Evolutionary conservation across 2,113 vertebrate species (phyloP).

Genomic region (Plecturocebus donacophilus): DNA sequence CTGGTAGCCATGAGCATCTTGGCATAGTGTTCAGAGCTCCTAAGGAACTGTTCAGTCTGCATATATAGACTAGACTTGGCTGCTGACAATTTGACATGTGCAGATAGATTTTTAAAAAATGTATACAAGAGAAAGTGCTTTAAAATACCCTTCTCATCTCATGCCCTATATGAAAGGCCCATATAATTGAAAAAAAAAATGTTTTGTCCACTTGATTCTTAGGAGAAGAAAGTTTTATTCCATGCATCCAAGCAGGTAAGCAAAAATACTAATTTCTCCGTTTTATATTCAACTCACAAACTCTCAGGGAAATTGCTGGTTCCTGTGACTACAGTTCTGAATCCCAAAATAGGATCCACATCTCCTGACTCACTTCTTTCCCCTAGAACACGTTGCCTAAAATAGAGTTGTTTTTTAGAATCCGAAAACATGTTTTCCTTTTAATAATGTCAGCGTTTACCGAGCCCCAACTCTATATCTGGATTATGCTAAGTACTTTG

Average conservation of each 20-base stretch:
- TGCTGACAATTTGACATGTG: conserved; percentile 10
- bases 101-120: conserved; percentile 54
- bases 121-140: not conserved
- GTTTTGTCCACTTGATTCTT: conserved; percentile 3
- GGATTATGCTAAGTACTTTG: not conserved
- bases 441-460: not conserved
- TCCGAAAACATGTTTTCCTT: conserved; percentile 48
- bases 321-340: conserved; percentile 62
- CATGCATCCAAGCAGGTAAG: not conserved
- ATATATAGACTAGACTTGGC: conserved; percentile 1
- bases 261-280: conserved; percentile 45
- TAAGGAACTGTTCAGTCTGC: not conserved
- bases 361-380: conserved; percentile 75
- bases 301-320: conserved; percentile 52
- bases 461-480: not conserved
- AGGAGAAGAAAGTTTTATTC: conserved; percentile 6
- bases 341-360: conserved; percentile 61
- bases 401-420: conserved; percentile 52
- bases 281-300: conserved; percentile 59
- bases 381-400: conserved; percentile 55
- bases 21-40: not conserved
- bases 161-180: not conserved
- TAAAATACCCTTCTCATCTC: not conserved
- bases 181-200: not conserved
- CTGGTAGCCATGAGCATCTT: not conserved